Conservation (phyloP, 2,113 vertebrate genomes). For the Stigmatopora argus region DNA sequence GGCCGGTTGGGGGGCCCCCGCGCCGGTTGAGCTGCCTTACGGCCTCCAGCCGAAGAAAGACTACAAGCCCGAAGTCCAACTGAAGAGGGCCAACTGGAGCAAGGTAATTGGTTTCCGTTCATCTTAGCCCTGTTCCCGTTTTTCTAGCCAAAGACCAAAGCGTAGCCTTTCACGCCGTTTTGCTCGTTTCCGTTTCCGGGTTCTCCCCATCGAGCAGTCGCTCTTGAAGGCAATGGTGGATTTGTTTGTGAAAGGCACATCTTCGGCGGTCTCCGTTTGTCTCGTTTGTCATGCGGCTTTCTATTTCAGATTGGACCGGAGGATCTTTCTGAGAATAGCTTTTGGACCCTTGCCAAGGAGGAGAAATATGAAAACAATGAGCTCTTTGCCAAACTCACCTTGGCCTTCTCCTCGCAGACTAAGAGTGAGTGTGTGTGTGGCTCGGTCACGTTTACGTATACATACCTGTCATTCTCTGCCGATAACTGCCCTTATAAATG, state of each 20-base stretch:
- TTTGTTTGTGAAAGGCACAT: conserved; percentile 16
- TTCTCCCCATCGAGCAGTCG: no score
- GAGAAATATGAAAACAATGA: conserved; percentile 80
- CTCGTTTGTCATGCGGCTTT: neutral
- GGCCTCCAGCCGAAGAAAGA: conserved; percentile 78
- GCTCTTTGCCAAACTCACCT: conserved; percentile 84
- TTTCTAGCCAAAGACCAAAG: no score
- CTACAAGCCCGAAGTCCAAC: conserved; percentile 78
- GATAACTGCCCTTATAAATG: no score
- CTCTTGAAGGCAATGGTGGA: neutral
- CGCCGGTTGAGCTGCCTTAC: conserved; percentile 63
- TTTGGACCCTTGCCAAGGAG: conserved; percentile 83
- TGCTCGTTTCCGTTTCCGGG: no score
- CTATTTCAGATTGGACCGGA: conserved; percentile 71
- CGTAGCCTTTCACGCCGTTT: no score
- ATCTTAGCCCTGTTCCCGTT: neutral
- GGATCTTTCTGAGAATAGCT: conserved; percentile 80
- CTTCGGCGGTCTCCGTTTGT: conserved; percentile 2
- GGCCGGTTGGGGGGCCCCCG: conserved; percentile 53
- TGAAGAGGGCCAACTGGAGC: conserved; percentile 78
- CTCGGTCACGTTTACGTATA: conserved; percentile 2
- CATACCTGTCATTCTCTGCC: no score
- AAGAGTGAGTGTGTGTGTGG: conserved; percentile 79
- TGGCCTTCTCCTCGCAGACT: conserved; percentile 81
- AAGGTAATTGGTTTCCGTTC: no score